Base-by-base conservation (phyloP, 1,140 invertebrate species). In the Caenorhabditis brenneri region DNA sequence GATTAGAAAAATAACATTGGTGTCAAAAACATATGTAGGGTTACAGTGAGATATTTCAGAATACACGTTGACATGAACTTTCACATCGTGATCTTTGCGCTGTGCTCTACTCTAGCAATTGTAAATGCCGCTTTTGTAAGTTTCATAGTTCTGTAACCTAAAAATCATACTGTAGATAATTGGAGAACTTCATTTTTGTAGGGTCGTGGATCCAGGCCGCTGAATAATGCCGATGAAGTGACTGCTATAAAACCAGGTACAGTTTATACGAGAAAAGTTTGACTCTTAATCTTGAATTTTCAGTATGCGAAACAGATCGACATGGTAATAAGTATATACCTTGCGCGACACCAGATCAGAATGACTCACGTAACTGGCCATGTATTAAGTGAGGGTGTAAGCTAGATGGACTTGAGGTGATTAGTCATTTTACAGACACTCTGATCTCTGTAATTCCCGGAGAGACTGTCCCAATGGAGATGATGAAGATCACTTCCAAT, bases 211-310 rank as follows among this genome's bases (percentile, higher is more conserved):
- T 22, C 33, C 15, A 6, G 65, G 10, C 65, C 65, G 46, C n/a
- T 74, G 36, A 74, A 74, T 74, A 29, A 74, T 74, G 65, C 65
- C n/a, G 65, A 74, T 42, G 65, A 24, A 42, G 22, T 74, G 10
- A 24, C 36, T 19, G 65, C 65, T 9, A 46, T 39, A 1, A 74
- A 46, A n/a, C 65, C 65, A 74, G n/a, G 65, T 74, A n/a, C 4
- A n/a, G 24, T 42, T 12, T 2, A 4, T 12, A 42, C 15, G 36
- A 27, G 53, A 0, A 27, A 19, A 42, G 4, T 15, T 7, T 42
- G 9, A 42, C 10, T 12, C 2, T 5, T 10, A 27, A 1, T 2
- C 9, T 0, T 7, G 24, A 0, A 12, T 36, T 65, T 74, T 24
- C 22, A 74, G 65, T 24, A 22, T 74, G 65, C 24, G 65, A 74